Conservation (phyloP, 2,888 invertebrate species). For the Dasypogon diadema region DNA sequence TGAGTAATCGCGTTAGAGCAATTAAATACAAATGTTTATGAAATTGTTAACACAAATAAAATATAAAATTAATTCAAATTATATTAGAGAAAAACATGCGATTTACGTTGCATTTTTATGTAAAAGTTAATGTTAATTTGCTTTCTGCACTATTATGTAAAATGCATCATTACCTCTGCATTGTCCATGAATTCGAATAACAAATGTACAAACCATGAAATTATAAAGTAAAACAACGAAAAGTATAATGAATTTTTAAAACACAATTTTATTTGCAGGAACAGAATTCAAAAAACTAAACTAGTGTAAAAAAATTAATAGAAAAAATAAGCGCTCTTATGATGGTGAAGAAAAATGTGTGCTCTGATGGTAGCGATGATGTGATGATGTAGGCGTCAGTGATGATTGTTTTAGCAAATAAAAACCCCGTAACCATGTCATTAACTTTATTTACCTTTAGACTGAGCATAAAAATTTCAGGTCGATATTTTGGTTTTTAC, state of each 20-base stretch:
- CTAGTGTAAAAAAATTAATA: conserved; percentile 26
- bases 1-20: not conserved
- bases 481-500: not conserved
- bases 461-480: not conserved
- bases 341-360: conserved; percentile 43
- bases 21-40: not conserved
- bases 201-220: conserved; percentile 19
- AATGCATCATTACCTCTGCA: conserved; percentile 28
- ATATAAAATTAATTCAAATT: conserved; percentile 17
- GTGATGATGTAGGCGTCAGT: conserved; percentile 45
- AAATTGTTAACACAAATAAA: conserved; percentile 7
- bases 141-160: conserved; percentile 3
- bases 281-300: conserved; percentile 40
- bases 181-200: conserved; percentile 30
- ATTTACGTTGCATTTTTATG: conserved; percentile 19
- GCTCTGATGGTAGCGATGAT: conserved; percentile 40
- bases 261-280: conserved; percentile 33
- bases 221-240: conserved; percentile 44
- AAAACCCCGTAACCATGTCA: conserved; percentile 42
- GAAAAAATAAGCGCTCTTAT: conserved; percentile 37
- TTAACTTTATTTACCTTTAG: conserved; percentile 43
- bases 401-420: conserved; percentile 46
- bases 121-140: conserved; percentile 31
- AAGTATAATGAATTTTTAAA: conserved; percentile 33
- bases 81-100: conserved; percentile 41